These are phyloP conservation scores for Diarsia dahlii DNA, from an alignment of 2,888 invertebrate species.

Conservation along the genomic window DNA sequence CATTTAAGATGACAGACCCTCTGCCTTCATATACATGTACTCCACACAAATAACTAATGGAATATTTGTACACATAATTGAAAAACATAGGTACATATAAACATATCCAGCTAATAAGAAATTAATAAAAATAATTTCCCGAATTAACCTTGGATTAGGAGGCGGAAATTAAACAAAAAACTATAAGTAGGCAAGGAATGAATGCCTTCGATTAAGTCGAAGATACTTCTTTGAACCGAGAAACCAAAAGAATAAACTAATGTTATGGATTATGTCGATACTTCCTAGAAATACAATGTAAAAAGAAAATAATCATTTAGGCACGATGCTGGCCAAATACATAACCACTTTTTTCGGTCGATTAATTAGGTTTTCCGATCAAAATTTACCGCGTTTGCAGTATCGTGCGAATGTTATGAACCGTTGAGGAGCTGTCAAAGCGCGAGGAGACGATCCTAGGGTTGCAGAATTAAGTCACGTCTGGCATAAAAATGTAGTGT, in stretches of 20 bases:
- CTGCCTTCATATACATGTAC: no score
- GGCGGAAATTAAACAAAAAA: background rate
- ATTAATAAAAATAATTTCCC: slow-evolving; percentile 8
- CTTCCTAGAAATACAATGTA: background rate
- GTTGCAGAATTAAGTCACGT: background rate
- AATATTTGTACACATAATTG: slow-evolving; percentile 31
- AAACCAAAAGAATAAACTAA: background rate
- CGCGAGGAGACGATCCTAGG: background rate
- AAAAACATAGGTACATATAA: slow-evolving; percentile 13
- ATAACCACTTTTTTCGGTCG: no score
- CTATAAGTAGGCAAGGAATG: background rate
- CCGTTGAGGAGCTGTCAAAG: no score
- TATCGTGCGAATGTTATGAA: no score
- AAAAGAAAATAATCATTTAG: no score
- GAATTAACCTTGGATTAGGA: slow-evolving; percentile 1
- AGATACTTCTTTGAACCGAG: background rate
- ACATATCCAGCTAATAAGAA: slow-evolving; percentile 12
- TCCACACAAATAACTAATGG: slow-evolving; percentile 28
- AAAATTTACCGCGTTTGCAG: background rate
- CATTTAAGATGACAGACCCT: no score
- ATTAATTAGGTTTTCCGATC: background rate
- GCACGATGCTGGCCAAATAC: no score
- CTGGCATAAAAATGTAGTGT: background rate
- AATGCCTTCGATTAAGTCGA: background rate
- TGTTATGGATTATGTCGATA: background rate